Evolutionary conservation across 2,888 invertebrate genomes (phyloP).

Genomic region (Patella ulyssiponensis): DNA sequence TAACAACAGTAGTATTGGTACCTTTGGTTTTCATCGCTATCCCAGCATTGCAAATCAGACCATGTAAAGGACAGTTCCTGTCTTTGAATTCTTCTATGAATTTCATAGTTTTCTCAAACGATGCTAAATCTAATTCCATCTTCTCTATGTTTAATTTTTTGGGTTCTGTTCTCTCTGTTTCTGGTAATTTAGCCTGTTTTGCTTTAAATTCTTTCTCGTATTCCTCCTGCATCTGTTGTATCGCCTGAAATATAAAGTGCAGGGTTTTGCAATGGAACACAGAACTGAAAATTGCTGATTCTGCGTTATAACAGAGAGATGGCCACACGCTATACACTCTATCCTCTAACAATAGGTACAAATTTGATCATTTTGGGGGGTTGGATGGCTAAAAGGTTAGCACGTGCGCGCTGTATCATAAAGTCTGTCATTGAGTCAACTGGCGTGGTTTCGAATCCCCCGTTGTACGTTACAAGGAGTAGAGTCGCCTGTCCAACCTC

Average conservation of each 20-base stretch:
- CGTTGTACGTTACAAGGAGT: too few species aligned
- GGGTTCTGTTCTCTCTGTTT: background rate
- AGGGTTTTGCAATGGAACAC: too few species aligned
- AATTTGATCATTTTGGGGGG: too few species aligned
- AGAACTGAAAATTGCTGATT: too few species aligned
- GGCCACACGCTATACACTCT: too few species aligned
- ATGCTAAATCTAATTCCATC: constrained; percentile 4
- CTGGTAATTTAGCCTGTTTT: background rate
- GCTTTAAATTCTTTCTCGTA: background rate
- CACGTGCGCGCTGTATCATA: too few species aligned
- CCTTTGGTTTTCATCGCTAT: background rate
- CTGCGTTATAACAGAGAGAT: too few species aligned
- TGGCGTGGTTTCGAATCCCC: too few species aligned
- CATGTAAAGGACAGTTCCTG: background rate
- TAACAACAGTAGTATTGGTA: background rate
- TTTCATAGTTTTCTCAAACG: background rate
- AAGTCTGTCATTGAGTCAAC: too few species aligned
- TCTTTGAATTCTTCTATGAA: constrained; percentile 1
- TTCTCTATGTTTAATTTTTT: background rate
- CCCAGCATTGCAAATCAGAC: background rate
- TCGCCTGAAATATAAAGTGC: background rate
- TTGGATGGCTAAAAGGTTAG: too few species aligned
- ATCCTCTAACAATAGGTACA: too few species aligned
- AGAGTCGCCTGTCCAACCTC: too few species aligned
- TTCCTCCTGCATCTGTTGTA: background rate